These are phyloP conservation scores for Pseudanteris insignis DNA, from an alignment of 2,888 invertebrate species.

Conservation along the genomic window DNA sequence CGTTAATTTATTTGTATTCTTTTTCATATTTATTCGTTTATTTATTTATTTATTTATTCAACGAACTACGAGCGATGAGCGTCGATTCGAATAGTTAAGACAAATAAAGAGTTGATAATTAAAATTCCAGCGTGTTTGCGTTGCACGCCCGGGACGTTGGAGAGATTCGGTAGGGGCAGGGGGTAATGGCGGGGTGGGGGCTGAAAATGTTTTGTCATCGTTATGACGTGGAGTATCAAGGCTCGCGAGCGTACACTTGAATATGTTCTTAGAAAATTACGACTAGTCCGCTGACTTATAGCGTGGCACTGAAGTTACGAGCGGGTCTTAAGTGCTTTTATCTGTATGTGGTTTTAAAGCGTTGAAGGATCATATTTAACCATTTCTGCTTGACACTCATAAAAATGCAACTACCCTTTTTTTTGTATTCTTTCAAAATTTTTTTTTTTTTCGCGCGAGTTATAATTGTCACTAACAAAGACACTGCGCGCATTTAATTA, in stretches of 20 bases:
- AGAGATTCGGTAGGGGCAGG: too few relatives aligned
- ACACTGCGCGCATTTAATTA: conserved; percentile 40
- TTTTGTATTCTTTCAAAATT: too few relatives aligned
- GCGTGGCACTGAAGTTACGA: conserved; percentile 43
- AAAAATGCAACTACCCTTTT: conserved; percentile 45
- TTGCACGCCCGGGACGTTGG: conserved; percentile 8
- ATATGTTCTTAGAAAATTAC: conserved; percentile 44
- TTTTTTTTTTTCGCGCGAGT: conserved; percentile 31
- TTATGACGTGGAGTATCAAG: conserved; percentile 42
- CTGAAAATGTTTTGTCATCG: conserved; percentile 36
- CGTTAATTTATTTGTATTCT: too few relatives aligned
- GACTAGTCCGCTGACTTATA: conserved; percentile 44
- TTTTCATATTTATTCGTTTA: too few relatives aligned
- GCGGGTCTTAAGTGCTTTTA: conserved; percentile 46
- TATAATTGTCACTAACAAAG: conserved; percentile 40
- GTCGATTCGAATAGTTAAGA: too few relatives aligned
- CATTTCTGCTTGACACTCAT: conserved; percentile 43
- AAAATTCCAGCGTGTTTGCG: conserved; percentile 37
- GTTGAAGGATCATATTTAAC: conserved; percentile 45
- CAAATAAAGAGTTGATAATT: conserved; percentile 39
- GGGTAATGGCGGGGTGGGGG: conserved; percentile 7
- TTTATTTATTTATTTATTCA: conserved; percentile 28
- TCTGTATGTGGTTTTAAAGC: conserved; percentile 46
- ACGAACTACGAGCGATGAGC: conserved; percentile 1
- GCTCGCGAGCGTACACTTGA: conserved; percentile 42